Percentiles rank a stretch among this genome's conserved stretches.
These are phyloP conservation scores for Megamerina dolium DNA, from an alignment of 2,888 invertebrate species.

Conservation along the genomic window DNA sequence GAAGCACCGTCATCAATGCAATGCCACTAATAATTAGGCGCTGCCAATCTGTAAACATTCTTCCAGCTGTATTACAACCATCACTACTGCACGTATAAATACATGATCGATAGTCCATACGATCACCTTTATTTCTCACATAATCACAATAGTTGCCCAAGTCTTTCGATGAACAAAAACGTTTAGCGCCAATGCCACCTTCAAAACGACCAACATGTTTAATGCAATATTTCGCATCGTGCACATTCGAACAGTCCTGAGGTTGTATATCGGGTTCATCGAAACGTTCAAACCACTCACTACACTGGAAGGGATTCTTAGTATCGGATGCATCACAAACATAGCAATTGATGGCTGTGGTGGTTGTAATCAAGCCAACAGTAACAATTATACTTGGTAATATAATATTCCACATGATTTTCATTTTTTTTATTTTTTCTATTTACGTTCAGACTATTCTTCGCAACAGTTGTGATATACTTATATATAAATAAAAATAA, in stretches of 20 bases:
- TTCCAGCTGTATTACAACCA: constrained; percentile 73
- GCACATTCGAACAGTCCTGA: constrained; percentile 70
- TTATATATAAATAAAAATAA: background rate
- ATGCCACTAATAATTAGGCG: too few species aligned
- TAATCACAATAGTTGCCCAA: constrained; percentile 87
- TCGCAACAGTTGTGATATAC: too few species aligned
- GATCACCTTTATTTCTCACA: constrained; percentile 79
- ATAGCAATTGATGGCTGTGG: constrained; percentile 70
- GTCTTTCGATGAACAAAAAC: constrained; percentile 81
- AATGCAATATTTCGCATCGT: constrained; percentile 82
- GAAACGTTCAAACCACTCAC: constrained; percentile 66
- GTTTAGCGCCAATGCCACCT: constrained; percentile 83
- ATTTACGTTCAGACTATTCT: constrained; percentile 4
- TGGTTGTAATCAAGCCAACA: constrained; percentile 33
- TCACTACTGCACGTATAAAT: constrained; percentile 77
- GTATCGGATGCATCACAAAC: constrained; percentile 82
- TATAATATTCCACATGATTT: constrained; percentile 21
- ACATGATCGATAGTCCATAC: constrained; percentile 77
- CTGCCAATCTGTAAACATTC: too few species aligned
- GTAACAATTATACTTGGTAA: constrained; percentile 17
- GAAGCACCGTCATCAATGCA: too few species aligned
- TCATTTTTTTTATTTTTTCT: constrained; percentile 2
- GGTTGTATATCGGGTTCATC: constrained; percentile 60
- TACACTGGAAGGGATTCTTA: constrained; percentile 72
- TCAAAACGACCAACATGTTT: constrained; percentile 89